Percentiles rank a stretch among this genome's conserved stretches.
These are phyloP conservation scores for Tenodera sinensis DNA, from an alignment of 2,888 invertebrate genomes.

Conservation along the genomic window DNA sequence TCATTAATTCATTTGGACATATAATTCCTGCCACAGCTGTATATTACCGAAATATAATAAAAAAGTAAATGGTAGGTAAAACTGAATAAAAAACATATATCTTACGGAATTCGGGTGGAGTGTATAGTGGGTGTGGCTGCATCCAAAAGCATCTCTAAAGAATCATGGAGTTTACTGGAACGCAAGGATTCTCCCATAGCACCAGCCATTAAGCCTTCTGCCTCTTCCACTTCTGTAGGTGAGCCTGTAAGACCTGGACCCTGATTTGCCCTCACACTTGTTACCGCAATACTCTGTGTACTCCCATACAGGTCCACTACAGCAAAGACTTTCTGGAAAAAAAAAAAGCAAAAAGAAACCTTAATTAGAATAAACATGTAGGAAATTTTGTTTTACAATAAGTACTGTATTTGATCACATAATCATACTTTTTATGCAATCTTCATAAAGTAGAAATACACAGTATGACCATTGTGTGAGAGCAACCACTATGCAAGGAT, in stretches of 20 bases:
- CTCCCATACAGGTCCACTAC: constrained; percentile 79
- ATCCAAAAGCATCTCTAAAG: constrained; percentile 34
- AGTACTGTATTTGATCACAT: background rate
- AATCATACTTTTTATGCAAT: no score
- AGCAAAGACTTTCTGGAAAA: constrained; percentile 67
- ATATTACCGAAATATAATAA: no score
- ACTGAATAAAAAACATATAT: background rate
- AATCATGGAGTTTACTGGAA: constrained; percentile 35
- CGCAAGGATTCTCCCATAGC: constrained; percentile 24
- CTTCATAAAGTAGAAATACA: no score
- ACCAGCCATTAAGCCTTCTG: constrained; percentile 4
- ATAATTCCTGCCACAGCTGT: no score
- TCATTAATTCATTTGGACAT: no score
- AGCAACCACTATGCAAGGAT: no score
- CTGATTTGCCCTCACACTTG: constrained; percentile 44
- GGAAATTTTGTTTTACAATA: background rate
- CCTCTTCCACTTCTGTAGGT: constrained; percentile 40
- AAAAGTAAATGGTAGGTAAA: no score
- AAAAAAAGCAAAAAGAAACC: constrained; percentile 35
- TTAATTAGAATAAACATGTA: background rate
- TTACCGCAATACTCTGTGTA: constrained; percentile 72
- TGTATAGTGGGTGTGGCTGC: constrained; percentile 24
- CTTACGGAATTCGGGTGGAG: constrained; percentile 6
- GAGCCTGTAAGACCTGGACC: constrained; percentile 37
- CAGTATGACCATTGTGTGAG: no score